These are phyloP conservation scores for Cepaea nemoralis DNA, from an alignment of 1,140 invertebrate species.

Conservation along the genomic window DNA sequence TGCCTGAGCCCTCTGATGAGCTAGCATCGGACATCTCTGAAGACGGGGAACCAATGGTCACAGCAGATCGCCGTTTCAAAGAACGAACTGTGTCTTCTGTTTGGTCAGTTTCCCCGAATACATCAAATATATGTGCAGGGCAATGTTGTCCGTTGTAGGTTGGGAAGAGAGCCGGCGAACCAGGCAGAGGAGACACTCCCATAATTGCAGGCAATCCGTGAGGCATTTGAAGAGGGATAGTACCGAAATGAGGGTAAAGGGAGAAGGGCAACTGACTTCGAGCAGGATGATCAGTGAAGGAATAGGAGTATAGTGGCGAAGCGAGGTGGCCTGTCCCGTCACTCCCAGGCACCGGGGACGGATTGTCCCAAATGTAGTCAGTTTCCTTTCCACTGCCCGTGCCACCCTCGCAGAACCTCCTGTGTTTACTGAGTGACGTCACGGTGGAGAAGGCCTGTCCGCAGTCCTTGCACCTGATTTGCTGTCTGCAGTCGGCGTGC, in stretches of 20 bases:
- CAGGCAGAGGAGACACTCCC: conserved; percentile 44
- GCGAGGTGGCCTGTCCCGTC: conserved; percentile 47
- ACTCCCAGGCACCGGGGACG: conserved; percentile 47
- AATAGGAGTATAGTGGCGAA: conserved; percentile 54
- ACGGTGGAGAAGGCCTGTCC: conserved; percentile 90
- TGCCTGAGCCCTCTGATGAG: conserved; percentile 51
- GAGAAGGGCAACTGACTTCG: conserved; percentile 64
- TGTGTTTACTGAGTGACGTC: conserved; percentile 79
- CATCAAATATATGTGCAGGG: not conserved
- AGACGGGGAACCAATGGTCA: not conserved
- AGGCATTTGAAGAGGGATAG: conserved; percentile 48
- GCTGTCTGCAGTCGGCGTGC: conserved; percentile 83
- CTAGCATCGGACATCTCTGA: conserved; percentile 33
- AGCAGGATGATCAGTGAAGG: conserved; percentile 47
- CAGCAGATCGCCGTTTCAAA: conserved; percentile 13
- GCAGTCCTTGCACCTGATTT: conserved; percentile 87
- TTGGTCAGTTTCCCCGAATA: conserved; percentile 21
- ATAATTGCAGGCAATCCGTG: conserved; percentile 28
- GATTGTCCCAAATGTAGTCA: conserved; percentile 45
- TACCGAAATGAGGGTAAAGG: conserved; percentile 51
- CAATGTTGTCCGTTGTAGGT: conserved; percentile 8
- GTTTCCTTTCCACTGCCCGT: conserved; percentile 57
- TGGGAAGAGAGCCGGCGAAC: conserved; percentile 36
- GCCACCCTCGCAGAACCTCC: conserved; percentile 76
- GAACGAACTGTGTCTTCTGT: too few relatives aligned